A percentile compares a stretch with the other conserved stretches of the same genome.
Evolutionary conservation across 2,888 invertebrate species (phyloP).

Genomic region (Drosophila gaucha): DNA sequence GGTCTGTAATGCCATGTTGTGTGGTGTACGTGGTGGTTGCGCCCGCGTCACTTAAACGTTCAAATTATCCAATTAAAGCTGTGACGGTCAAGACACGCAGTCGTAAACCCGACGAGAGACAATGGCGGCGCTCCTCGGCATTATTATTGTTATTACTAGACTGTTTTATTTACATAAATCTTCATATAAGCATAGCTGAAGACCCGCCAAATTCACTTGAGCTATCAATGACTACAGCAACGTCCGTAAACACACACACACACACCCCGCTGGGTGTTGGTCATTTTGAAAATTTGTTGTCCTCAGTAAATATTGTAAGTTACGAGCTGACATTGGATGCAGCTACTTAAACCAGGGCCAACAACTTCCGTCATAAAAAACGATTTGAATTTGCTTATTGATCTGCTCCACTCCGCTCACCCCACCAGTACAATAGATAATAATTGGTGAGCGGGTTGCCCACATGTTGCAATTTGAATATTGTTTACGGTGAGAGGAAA

Average conservation of each 20-base stretch:
- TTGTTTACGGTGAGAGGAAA: constrained; percentile 68
- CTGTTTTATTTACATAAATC: constrained; percentile 79
- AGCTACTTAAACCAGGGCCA: constrained; percentile 52
- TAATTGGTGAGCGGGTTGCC: constrained; percentile 36
- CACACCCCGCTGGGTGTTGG: constrained; percentile 38
- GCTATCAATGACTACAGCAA: constrained; percentile 25
- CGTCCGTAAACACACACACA: constrained; percentile 4
- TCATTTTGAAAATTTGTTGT: constrained; percentile 25
- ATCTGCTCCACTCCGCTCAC: not conserved
- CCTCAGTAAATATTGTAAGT: constrained; percentile 33
- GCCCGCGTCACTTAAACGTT: constrained; percentile 33
- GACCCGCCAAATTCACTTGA: constrained; percentile 45
- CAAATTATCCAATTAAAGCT: constrained; percentile 75
- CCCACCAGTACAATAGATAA: not conserved
- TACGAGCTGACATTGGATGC: constrained; percentile 55
- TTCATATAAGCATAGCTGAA: constrained; percentile 55
- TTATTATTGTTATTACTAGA: constrained; percentile 50
- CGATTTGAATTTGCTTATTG: constrained; percentile 73
- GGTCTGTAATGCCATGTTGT: constrained; percentile 5
- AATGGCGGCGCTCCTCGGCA: constrained; percentile 26
- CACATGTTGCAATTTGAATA: constrained; percentile 77
- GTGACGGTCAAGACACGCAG: constrained; percentile 41
- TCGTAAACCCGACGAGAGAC: constrained; percentile 18
- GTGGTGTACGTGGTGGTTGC: not conserved
- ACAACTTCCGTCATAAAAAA: constrained; percentile 66